Percentiles rank a stretch among this genome's conserved stretches.
phyloP scores from a whole-genome alignment of 2,797 vertebrate genomes.

The Oreortyx pictus region DNA sequence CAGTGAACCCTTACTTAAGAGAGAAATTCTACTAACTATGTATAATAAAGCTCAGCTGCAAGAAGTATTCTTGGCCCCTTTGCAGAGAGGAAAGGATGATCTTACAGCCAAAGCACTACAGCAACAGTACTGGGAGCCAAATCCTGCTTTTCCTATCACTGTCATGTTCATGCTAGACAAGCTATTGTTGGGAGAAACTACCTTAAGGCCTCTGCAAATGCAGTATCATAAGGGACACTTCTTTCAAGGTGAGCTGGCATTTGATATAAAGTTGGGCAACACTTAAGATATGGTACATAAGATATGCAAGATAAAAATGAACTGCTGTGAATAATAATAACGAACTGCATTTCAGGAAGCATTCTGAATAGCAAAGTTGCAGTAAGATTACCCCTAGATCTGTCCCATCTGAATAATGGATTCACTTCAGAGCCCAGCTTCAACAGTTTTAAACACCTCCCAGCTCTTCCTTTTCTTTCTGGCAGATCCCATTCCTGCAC shows the following conservation, averaged over 20 bases:
- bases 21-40: neutral
- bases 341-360: neutral
- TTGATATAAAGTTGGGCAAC: neutral
- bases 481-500: neutral
- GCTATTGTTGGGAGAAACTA: neutral
- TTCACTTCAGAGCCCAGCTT: neutral
- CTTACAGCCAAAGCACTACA: neutral
- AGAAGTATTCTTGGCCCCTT: neutral
- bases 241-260: neutral
- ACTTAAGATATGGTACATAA: accelerated
- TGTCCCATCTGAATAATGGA: neutral
- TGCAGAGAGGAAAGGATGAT: neutral
- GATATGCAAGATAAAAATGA: neutral
- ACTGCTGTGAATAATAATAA: neutral
- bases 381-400: neutral
- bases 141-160: neutral
- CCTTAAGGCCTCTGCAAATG: neutral
- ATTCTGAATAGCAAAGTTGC: neutral
- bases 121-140: neutral
- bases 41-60: neutral
- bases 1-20: neutral
- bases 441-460: no score
- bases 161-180: neutral
- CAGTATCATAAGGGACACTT: accelerated
- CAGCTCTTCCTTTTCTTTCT: neutral